These are phyloP conservation scores for Chelonus insularis DNA, from an alignment of 1,140 invertebrate species.

Conservation along the genomic window DNA sequence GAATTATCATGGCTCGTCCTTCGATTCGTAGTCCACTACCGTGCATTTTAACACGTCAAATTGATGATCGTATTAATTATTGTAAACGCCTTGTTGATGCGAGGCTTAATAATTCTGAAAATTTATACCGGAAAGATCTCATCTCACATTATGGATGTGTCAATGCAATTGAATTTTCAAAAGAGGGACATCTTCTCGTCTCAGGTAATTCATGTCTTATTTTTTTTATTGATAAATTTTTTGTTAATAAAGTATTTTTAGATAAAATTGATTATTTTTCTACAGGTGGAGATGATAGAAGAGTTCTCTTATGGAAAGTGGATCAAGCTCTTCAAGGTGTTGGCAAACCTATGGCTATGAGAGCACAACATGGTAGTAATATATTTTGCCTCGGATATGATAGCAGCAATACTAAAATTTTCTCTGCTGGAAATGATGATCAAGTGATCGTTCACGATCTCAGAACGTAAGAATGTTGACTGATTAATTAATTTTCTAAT, in stretches of 20 bases:
- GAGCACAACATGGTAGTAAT: constrained; percentile 85
- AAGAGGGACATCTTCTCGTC: constrained; percentile 80
- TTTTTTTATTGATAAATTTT: constrained; percentile 12
- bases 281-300: constrained; percentile 87
- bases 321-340: constrained; percentile 71
- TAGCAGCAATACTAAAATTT: constrained; percentile 76
- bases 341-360: constrained; percentile 72
- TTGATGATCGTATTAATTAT: constrained; percentile 55
- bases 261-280: constrained; percentile 12
- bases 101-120: constrained; percentile 68
- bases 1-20: constrained; percentile 51
- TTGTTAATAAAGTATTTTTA: not conserved
- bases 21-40: constrained; percentile 57
- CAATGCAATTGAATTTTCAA: constrained; percentile 94
- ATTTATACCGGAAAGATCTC: constrained; percentile 83
- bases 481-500: constrained; percentile 26
- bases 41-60: constrained; percentile 60
- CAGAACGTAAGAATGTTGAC: constrained; percentile 66
- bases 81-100: constrained; percentile 66
- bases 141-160: constrained; percentile 92
- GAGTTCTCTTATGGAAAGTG: constrained; percentile 87
- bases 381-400: constrained; percentile 92
- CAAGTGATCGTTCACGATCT: constrained; percentile 88
- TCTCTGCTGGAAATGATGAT: constrained; percentile 94
- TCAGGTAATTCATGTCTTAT: constrained; percentile 70